Conservation (phyloP, 2,888 invertebrate genomes). For the Tachystola acroxantha region DNA sequence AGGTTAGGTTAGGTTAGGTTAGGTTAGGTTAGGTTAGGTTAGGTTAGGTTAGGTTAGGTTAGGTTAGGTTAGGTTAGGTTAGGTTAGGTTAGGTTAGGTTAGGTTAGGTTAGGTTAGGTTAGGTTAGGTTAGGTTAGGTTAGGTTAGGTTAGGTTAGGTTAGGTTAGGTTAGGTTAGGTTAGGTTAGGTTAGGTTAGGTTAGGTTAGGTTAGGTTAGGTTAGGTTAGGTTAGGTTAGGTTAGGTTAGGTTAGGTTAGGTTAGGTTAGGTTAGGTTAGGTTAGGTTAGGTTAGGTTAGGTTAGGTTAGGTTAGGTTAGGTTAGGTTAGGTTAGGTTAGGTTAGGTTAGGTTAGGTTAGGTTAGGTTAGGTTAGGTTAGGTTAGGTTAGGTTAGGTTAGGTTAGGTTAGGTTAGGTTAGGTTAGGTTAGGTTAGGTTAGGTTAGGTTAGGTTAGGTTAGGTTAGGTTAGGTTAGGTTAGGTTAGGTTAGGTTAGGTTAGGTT, state of each 20-base stretch:
- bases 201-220: constrained; percentile 17
- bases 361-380: constrained; percentile 10
- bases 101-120: constrained; percentile 18
- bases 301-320: constrained; percentile 20
- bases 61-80: constrained; percentile 20
- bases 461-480: constrained; percentile 22
- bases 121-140: constrained; percentile 15
- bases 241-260: constrained; percentile 18
- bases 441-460: constrained; percentile 22
- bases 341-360: constrained; percentile 15
- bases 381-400: constrained; percentile 13
- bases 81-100: constrained; percentile 19
- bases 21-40: constrained; percentile 13
- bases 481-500: constrained; percentile 22
- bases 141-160: constrained; percentile 11
- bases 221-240: constrained; percentile 18
- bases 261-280: constrained; percentile 19
- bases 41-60: constrained; percentile 16
- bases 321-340: constrained; percentile 19
- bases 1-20: constrained; percentile 19
- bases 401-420: constrained; percentile 18
- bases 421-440: constrained; percentile 23
- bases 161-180: constrained; percentile 17
- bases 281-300: constrained; percentile 19
- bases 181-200: constrained; percentile 18